phyloP scores from a whole-genome alignment of 1,140 invertebrate genomes.

The Drosophila equinoxialis region DNA sequence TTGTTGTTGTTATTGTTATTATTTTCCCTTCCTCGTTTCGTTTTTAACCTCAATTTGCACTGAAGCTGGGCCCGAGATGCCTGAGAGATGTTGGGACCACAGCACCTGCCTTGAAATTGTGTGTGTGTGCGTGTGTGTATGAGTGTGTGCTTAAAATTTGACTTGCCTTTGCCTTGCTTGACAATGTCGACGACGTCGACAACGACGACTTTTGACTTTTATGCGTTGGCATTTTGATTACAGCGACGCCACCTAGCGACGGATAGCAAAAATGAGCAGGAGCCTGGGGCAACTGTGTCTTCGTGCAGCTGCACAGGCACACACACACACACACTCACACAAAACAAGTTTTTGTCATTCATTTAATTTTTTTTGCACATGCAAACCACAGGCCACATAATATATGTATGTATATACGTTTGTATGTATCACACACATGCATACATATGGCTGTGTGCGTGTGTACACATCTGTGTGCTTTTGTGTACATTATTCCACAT shows the following conservation, averaged over 20 bases:
- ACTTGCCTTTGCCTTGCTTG: conserved; percentile 55
- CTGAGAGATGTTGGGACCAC: conserved; percentile 60
- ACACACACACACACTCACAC: background rate
- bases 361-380: conserved; percentile 47
- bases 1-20: conserved; percentile 31
- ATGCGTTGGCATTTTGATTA: conserved; percentile 75
- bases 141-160: conserved; percentile 58
- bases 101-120: conserved; percentile 62
- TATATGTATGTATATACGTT: background rate
- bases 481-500: conserved; percentile 61
- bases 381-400: conserved; percentile 51
- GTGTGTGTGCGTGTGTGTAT: conserved; percentile 9
- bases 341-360: conserved; percentile 55
- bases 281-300: background rate
- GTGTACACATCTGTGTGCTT: conserved; percentile 28
- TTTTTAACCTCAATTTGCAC: conserved; percentile 70
- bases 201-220: conserved; percentile 66
- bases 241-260: conserved; percentile 74
- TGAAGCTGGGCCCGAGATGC: conserved; percentile 31
- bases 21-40: conserved; percentile 42
- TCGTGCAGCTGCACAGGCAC: conserved; percentile 36
- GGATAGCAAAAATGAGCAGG: conserved; percentile 12
- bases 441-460: conserved; percentile 4
- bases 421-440: background rate
- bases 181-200: conserved; percentile 58